phyloP scores from a whole-genome alignment of 1,140 invertebrate genomes.

The Drosophila kepulauana region DNA sequence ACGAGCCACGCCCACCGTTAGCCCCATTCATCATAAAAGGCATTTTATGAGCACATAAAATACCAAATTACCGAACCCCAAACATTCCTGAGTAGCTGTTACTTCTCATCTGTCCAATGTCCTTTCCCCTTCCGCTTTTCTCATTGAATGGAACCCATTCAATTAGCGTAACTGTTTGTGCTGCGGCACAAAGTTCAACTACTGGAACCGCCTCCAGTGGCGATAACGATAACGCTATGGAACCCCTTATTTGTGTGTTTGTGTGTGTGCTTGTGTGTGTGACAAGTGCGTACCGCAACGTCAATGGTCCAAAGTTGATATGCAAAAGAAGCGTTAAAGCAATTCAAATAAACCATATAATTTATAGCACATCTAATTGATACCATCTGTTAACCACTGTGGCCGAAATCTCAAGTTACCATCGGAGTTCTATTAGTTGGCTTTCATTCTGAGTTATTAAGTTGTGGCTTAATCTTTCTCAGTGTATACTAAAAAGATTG shows the following conservation, averaged over 20 bases:
- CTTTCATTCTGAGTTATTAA: too few relatives aligned
- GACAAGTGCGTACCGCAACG: neutral
- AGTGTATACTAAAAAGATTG: too few relatives aligned
- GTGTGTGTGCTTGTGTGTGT: too few relatives aligned
- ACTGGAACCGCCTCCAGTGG: neutral
- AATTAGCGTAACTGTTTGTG: conserved; percentile 30
- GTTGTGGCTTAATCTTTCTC: too few relatives aligned
- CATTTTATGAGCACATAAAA: conserved; percentile 42
- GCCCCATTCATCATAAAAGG: conserved; percentile 36
- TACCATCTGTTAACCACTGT: too few relatives aligned
- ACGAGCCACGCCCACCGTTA: conserved; percentile 5
- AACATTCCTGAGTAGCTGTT: neutral
- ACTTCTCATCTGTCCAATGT: neutral
- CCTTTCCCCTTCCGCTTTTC: neutral
- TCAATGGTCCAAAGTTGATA: neutral
- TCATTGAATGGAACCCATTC: conserved; percentile 15
- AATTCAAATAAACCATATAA: too few relatives aligned
- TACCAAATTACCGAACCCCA: conserved; percentile 24
- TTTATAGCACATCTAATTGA: too few relatives aligned
- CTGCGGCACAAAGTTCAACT: conserved; percentile 11
- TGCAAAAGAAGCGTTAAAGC: neutral
- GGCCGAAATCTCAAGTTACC: too few relatives aligned
- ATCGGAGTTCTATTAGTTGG: too few relatives aligned
- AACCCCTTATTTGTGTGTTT: neutral
- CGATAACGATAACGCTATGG: conserved; percentile 8